These are phyloP conservation scores for human DNA, from an alignment of 2,113 vertebrate genomes.

Conservation along the genomic window GRCh38 chr18:40329001-40329500, in stretches of 20 bases:
- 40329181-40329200: conserved; percentile 32
- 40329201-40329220: conserved; percentile 22
- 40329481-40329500: neutral
- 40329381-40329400: neutral
- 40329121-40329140: neutral
- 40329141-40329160: neutral
- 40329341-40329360: neutral
- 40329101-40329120: conserved; percentile 19
- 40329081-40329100: neutral
- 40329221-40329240: neutral
- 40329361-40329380: conserved; percentile 39
- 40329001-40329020: neutral
- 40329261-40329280: neutral
- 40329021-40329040: neutral
- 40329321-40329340: conserved; percentile 40
- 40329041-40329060: neutral
- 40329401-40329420: neutral
- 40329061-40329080: neutral
- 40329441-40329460: conserved; percentile 8
- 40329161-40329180: neutral
- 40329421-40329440: neutral
- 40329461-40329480: neutral
- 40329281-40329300: neutral
- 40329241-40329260: conserved; percentile 9
- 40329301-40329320: neutral